These are phyloP conservation scores for Eilema sororculum DNA, from an alignment of 2,888 invertebrate species.

Conservation along the genomic window DNA sequence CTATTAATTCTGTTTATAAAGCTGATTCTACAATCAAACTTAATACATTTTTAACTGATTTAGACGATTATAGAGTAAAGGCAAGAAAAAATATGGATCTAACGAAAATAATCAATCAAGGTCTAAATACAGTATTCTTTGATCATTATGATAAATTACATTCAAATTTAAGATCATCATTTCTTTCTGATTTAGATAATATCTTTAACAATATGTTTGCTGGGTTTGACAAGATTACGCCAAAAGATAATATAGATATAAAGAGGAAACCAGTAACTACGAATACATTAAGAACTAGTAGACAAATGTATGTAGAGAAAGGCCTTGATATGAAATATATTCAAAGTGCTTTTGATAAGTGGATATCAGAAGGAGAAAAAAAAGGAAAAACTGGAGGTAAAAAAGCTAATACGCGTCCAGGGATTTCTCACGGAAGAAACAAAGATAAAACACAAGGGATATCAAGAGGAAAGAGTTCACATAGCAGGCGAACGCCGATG, in stretches of 20 bases:
- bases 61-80: conserved; percentile 48
- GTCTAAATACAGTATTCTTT: conserved; percentile 56
- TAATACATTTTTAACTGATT: conserved; percentile 45
- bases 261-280: neutral
- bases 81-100: conserved; percentile 41
- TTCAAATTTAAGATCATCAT: conserved; percentile 45
- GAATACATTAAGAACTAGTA: neutral
- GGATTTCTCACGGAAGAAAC: neutral
- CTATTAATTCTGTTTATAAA: conserved; percentile 62
- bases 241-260: neutral
- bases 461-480: neutral
- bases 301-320: conserved; percentile 5
- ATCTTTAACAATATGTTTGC: neutral
- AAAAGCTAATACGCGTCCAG: too few relatives aligned
- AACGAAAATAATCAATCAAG: conserved; percentile 48
- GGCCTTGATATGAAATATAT: neutral
- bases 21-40: conserved; percentile 48
- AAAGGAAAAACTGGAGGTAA: neutral
- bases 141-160: conserved; percentile 61
- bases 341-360: neutral
- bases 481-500: neutral
- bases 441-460: neutral
- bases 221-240: neutral
- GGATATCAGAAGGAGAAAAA: neutral
- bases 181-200: conserved; percentile 36